A percentile compares a stretch with the other conserved stretches of the same genome.
These are phyloP conservation scores for Trichogramma pretiosum DNA, from an alignment of 1,140 invertebrate species.

Conservation along the genomic window DNA sequence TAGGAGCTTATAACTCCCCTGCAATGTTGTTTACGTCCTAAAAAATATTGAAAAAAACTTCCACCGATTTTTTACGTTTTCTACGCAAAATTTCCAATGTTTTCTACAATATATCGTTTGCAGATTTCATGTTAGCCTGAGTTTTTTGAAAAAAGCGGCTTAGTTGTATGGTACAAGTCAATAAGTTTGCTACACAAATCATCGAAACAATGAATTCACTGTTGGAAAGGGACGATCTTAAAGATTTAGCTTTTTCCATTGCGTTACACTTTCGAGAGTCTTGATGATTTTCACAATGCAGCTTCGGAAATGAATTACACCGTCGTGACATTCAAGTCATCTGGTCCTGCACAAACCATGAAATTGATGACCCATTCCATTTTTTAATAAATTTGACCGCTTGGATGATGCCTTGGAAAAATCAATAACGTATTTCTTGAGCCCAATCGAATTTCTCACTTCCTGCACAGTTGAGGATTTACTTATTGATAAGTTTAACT, in stretches of 20 bases:
- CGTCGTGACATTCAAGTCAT: conserved; percentile 20
- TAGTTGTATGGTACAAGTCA: neutral
- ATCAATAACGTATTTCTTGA: conserved; percentile 22
- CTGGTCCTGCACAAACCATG: conserved; percentile 22
- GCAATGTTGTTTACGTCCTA: neutral
- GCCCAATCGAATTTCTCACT: conserved; percentile 22
- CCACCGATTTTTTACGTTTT: no score
- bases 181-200: neutral
- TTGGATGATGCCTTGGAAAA: conserved; percentile 26
- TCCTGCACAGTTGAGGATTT: conserved; percentile 17
- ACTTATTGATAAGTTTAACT: conserved; percentile 23
- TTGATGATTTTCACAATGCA: conserved; percentile 8
- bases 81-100: no score
- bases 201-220: neutral
- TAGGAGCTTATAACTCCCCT: no score
- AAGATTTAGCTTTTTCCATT: conserved; percentile 22
- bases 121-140: neutral
- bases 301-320: conserved; percentile 18
- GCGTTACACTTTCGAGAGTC: conserved; percentile 8
- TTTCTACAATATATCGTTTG: neutral
- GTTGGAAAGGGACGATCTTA: conserved; percentile 14
- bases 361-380: conserved; percentile 7
- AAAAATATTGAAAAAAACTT: neutral
- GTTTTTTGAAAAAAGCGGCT: neutral
- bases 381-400: conserved; percentile 3